phyloP scores from a whole-genome alignment of 2,797 vertebrate species.

The Scolopax bukidnonensis region DNA sequence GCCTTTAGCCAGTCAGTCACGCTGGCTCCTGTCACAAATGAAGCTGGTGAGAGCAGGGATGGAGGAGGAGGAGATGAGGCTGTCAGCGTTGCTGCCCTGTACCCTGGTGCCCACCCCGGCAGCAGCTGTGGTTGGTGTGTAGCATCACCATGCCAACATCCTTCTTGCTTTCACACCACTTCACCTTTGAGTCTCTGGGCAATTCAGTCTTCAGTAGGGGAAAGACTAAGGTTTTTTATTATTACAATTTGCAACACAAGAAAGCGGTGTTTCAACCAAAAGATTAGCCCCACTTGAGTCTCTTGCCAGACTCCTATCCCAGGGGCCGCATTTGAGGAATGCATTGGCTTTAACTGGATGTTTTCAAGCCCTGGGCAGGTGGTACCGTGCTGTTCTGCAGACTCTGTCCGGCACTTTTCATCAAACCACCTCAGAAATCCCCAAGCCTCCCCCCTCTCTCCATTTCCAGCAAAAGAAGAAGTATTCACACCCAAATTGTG shows the following conservation, averaged over 20 bases:
- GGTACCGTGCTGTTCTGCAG: fast-evolving
- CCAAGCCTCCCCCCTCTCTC: neutral
- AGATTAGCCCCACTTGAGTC: neutral
- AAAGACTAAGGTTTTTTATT: neutral
- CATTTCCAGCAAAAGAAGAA: neutral
- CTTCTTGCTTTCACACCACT: neutral
- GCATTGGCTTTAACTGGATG: neutral
- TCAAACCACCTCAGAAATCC: neutral
- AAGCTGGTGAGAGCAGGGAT: neutral
- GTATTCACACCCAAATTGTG: neutral
- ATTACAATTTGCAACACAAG: neutral
- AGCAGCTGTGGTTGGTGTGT: neutral
- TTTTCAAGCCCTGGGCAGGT: neutral
- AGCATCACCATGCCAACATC: neutral
- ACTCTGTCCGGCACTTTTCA: neutral
- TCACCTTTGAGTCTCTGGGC: neutral
- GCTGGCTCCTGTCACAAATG: neutral
- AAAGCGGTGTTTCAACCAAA: neutral
- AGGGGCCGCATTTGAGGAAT: neutral
- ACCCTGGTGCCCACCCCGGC: neutral
- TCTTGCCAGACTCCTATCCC: neutral
- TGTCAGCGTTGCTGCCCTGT: neutral
- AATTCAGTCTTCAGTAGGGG: neutral
- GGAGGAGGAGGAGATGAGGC: neutral
- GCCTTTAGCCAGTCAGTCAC: neutral